These are phyloP conservation scores for Columba janthina DNA, from an alignment of 2,113 vertebrate species.

Conservation along the genomic window DNA sequence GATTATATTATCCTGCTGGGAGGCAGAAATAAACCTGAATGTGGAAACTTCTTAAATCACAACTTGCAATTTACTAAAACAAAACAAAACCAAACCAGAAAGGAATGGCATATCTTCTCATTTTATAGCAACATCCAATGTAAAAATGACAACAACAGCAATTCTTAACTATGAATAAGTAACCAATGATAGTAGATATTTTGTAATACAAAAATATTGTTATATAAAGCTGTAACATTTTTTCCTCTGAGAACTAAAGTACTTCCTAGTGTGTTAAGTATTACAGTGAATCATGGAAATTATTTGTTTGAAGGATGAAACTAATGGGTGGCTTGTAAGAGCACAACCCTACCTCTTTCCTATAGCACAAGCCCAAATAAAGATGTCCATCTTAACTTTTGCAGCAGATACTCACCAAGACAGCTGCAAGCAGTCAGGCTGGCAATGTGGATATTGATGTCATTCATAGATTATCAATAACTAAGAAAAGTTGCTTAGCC, in stretches of 20 bases:
- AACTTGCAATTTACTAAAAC: conserved; percentile 64
- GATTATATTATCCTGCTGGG: conserved; percentile 60
- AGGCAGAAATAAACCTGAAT: conserved; percentile 70
- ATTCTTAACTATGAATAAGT: conserved; percentile 61
- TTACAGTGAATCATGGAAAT: not conserved
- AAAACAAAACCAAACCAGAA: conserved; percentile 65
- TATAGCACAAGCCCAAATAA: not conserved
- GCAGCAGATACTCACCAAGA: not conserved
- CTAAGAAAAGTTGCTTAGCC: not conserved
- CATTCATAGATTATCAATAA: not conserved
- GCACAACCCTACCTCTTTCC: not conserved
- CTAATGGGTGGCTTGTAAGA: not conserved
- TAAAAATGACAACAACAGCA: conserved; percentile 55
- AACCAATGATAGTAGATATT: not conserved
- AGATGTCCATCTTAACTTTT: fast-evolving
- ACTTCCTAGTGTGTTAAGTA: not conserved
- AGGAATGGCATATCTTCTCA: conserved; percentile 18
- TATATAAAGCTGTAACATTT: not conserved
- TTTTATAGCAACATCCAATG: conserved; percentile 49
- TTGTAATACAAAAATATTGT: not conserved
- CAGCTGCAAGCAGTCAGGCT: not conserved
- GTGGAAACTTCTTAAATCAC: conserved; percentile 56
- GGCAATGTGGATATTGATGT: not conserved
- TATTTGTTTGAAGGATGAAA: not conserved
- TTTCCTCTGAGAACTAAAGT: not conserved